These are phyloP conservation scores for Cyanoderma ruficeps DNA, from an alignment of 2,113 vertebrate genomes.

Conservation along the genomic window DNA sequence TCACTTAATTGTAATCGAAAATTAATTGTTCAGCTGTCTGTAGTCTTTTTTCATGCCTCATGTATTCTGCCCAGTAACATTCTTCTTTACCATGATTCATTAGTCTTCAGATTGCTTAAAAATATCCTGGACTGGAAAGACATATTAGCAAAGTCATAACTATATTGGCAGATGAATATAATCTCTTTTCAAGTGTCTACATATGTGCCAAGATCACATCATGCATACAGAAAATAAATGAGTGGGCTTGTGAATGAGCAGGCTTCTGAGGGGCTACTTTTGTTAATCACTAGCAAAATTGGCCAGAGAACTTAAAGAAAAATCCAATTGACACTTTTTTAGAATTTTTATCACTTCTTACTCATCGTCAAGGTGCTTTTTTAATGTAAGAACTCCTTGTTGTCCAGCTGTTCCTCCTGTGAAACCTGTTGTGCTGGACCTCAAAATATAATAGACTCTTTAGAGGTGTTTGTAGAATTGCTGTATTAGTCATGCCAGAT, in stretches of 20 bases:
- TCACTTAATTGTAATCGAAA: not conserved
- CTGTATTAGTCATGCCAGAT: not conserved
- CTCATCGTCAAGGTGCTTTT: fast-evolving
- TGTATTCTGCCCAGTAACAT: constrained; percentile 43
- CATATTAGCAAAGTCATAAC: constrained; percentile 39
- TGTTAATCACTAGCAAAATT: constrained; percentile 8
- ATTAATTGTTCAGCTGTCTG: constrained; percentile 39
- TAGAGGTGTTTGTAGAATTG: not conserved
- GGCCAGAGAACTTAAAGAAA: not conserved
- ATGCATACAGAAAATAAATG: not conserved
- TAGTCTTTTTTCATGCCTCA: not conserved
- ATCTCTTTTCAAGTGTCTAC: constrained; percentile 24
- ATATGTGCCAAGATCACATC: constrained; percentile 20
- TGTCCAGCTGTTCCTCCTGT: not conserved
- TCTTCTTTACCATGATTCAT: constrained; percentile 43
- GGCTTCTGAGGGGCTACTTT: not conserved
- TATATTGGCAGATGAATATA: constrained; percentile 17
- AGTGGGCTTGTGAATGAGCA: constrained; percentile 32
- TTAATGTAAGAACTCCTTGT: not conserved
- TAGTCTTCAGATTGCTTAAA: constrained; percentile 55
- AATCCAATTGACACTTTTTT: not conserved
- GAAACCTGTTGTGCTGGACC: not conserved
- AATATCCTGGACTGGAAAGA: constrained; percentile 46
- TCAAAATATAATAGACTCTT: not conserved
- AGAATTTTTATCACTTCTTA: not conserved